Evolutionary conservation across 2,888 invertebrate genomes (phyloP), one percentile per base, ranked within the genome.

Genomic region (Aproaerema taeniolella): DNA sequence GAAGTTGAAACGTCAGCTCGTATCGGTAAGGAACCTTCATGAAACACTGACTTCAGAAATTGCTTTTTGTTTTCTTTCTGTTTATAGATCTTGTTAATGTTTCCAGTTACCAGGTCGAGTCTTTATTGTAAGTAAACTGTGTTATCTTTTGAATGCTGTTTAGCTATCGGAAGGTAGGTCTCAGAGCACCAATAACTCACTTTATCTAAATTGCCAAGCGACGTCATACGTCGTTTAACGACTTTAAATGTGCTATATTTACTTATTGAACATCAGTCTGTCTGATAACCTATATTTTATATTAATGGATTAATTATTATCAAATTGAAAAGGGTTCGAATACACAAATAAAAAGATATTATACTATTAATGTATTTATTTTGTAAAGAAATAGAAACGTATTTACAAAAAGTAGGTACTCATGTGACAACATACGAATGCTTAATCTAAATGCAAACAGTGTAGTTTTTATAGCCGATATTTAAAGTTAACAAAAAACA

Each of bases 171-270:
- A 17, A 31, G 11, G 1, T 34, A 42, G 33, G 38, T 38, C 34
- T 34, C 17, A 26, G 11, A 31, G 47, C 42, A 53, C 58, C 58
- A 55, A 45, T 42, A 45, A 47, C 56, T 51, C 52, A 50, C 40
- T 48, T 52, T 65, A 70, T 69, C 64, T 65, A 55, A 69, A 66
- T 61, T 53, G 53, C 52, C 52, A 53, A 58, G n/a, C n/a, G n/a
- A n/a, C n/a, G n/a, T n/a, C n/a, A n/a, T n/a, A n/a, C n/a, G n/a
- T 48, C 52, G 48, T 53, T 42, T 52, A 58, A 65, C 56, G 62
- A 63, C 60, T 55, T 51, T 5, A 44, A 62, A 60, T 64, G 60
- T 53, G 24, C 39, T 45, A 32, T 35, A 24, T 6, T n/a, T 39
- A 33, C 12, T 44, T 41, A 45, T 46, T 43, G 42, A 39, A 40